Evolutionary conservation across 2,113 vertebrate genomes (phyloP).

Genomic region (Nipponia nippon): DNA sequence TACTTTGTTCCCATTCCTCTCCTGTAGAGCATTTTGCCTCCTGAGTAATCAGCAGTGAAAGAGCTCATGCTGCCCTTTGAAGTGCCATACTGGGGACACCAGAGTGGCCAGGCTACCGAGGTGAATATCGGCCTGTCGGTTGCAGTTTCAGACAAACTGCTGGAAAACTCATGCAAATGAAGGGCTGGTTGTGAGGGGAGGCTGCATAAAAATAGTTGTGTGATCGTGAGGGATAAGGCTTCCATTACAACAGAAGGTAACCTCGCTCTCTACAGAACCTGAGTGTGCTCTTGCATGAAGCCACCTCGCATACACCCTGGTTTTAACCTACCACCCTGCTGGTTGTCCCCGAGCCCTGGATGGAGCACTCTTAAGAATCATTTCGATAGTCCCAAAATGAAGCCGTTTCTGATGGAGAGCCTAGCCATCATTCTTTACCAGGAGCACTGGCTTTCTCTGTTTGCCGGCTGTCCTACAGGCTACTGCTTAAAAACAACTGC

Average conservation of each 20-base stretch:
- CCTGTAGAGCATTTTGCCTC: neutral
- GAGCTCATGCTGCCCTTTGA: neutral
- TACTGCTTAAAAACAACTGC: neutral
- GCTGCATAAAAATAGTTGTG: neutral
- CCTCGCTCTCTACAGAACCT: neutral
- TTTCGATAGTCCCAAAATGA: neutral
- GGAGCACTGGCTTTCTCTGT: neutral
- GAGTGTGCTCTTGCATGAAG: neutral
- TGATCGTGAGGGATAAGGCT: rapidly evolving
- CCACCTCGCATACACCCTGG: too few species aligned
- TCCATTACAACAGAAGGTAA: neutral
- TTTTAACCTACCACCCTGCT: neutral
- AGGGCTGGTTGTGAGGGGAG: neutral
- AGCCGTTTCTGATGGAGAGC: neutral
- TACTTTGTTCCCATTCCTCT: neutral
- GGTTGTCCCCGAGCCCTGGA: neutral
- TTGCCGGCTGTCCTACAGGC: neutral
- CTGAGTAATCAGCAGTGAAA: neutral
- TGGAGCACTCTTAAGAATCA: neutral
- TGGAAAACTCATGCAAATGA: neutral
- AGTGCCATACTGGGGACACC: neutral
- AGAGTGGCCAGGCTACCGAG: neutral
- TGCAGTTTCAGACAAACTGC: neutral
- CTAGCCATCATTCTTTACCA: neutral
- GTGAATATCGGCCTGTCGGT: rapidly evolving